These are phyloP conservation scores for Octodon degus DNA, from an alignment of 2,113 vertebrate genomes.

Conservation along the genomic window DNA sequence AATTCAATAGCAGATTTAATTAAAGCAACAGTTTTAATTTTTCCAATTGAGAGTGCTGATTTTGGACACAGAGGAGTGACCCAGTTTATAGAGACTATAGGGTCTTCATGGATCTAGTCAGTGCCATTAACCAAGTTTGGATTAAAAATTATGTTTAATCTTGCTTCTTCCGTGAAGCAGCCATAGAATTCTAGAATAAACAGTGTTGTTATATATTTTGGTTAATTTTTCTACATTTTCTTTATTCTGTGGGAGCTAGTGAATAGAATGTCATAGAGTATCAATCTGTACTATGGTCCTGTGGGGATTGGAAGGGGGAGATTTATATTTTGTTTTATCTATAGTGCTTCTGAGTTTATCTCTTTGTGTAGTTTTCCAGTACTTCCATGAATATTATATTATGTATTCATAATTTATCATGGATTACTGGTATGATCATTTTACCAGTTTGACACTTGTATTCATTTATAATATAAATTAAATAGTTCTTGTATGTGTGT, in stretches of 20 bases:
- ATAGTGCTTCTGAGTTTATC: not conserved
- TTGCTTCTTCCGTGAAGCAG: not conserved
- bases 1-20: constrained; percentile 35
- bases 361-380: not conserved
- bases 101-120: not conserved
- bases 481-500: not conserved
- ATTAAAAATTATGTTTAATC: constrained; percentile 19
- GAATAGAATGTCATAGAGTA: not conserved
- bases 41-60: not conserved
- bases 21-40: not conserved
- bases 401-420: not conserved
- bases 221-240: not conserved
- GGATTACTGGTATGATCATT: not conserved
- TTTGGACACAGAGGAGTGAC: not conserved
- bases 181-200: not conserved
- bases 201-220: not conserved
- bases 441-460: not conserved
- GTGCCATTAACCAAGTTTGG: not conserved
- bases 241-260: not conserved
- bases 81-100: not conserved
- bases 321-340: not conserved
- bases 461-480: not conserved
- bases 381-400: not conserved
- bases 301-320: not conserved
- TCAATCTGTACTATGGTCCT: not conserved